These are phyloP conservation scores for Ctenochaetus hawaiiensis DNA, from an alignment of 2,797 vertebrate species.

Conservation along the genomic window DNA sequence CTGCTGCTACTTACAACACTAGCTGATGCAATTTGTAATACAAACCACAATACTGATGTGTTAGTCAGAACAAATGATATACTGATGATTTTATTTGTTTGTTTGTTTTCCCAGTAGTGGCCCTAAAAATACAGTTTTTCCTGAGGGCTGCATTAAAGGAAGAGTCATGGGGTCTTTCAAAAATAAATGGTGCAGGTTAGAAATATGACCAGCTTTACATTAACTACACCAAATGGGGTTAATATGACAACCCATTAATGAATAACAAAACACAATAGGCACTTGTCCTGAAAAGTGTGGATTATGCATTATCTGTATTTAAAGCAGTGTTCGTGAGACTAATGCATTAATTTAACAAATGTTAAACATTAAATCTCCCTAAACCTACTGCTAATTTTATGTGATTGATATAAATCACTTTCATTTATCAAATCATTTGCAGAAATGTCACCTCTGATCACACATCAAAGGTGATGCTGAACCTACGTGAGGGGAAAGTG, in stretches of 20 bases:
- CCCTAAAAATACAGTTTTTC: slow-evolving; percentile 9
- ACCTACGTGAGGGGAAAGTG: not conserved
- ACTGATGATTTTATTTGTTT: slow-evolving; percentile 11
- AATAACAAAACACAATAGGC: not conserved
- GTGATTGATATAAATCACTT: not conserved
- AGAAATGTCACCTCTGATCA: not conserved
- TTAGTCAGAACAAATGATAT: slow-evolving; percentile 17
- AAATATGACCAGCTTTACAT: not conserved
- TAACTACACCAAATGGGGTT: not conserved
- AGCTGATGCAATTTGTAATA: not conserved
- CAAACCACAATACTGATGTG: slow-evolving; percentile 5
- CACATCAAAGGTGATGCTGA: not conserved
- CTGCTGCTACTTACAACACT: not conserved
- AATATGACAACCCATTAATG: not conserved
- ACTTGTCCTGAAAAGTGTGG: not conserved
- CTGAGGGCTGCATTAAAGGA: slow-evolving; percentile 11
- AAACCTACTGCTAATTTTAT: not conserved
- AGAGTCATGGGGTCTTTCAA: slow-evolving; percentile 5
- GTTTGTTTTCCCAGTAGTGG: not conserved
- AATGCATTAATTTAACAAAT: not conserved
- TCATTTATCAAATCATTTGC: too few relatives aligned
- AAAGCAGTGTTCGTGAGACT: not conserved
- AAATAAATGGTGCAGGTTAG: slow-evolving; percentile 16
- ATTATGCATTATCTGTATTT: slow-evolving; percentile 3
- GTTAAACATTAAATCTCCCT: not conserved